These are phyloP conservation scores for Torymus texanus DNA, from an alignment of 2,888 invertebrate genomes.

Conservation along the genomic window DNA sequence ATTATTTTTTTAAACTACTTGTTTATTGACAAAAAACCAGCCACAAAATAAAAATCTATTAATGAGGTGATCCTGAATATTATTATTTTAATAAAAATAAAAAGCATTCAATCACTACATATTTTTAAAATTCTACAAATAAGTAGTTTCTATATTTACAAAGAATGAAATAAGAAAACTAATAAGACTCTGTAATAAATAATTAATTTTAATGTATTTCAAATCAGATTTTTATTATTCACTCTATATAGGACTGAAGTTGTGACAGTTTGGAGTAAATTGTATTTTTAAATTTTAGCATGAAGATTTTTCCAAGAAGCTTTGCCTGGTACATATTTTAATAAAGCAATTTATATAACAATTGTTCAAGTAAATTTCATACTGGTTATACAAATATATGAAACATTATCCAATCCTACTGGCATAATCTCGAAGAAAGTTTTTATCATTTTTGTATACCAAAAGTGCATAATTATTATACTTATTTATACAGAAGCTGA, in stretches of 20 bases:
- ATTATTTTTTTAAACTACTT: too few relatives aligned
- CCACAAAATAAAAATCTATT: too few relatives aligned
- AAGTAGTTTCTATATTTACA: not conserved
- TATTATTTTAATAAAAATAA: too few relatives aligned
- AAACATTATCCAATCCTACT: slow-evolving; percentile 51
- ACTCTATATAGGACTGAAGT: slow-evolving; percentile 39
- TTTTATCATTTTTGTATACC: slow-evolving; percentile 38
- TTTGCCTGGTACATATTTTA: slow-evolving; percentile 38
- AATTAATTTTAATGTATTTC: slow-evolving; percentile 22
- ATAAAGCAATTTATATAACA: slow-evolving; percentile 51
- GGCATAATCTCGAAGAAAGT: slow-evolving; percentile 45
- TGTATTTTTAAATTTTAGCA: slow-evolving; percentile 40
- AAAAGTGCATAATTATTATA: slow-evolving; percentile 43
- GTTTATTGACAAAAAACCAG: too few relatives aligned
- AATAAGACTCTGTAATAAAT: not conserved
- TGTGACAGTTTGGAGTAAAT: slow-evolving; percentile 42
- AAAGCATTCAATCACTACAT: too few relatives aligned
- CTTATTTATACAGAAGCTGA: slow-evolving; percentile 50
- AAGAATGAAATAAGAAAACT: not conserved
- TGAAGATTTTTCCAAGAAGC: slow-evolving; percentile 49
- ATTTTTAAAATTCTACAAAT: too few relatives aligned
- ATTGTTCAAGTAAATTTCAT: slow-evolving; percentile 44
- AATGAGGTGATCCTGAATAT: too few relatives aligned
- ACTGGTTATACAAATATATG: slow-evolving; percentile 53
- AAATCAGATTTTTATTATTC: slow-evolving; percentile 52